Evolutionary conservation across 2,113 vertebrate species (phyloP), one percentile per base, ranked within the genome.

Genomic region (Rhombomys opimus): DNA sequence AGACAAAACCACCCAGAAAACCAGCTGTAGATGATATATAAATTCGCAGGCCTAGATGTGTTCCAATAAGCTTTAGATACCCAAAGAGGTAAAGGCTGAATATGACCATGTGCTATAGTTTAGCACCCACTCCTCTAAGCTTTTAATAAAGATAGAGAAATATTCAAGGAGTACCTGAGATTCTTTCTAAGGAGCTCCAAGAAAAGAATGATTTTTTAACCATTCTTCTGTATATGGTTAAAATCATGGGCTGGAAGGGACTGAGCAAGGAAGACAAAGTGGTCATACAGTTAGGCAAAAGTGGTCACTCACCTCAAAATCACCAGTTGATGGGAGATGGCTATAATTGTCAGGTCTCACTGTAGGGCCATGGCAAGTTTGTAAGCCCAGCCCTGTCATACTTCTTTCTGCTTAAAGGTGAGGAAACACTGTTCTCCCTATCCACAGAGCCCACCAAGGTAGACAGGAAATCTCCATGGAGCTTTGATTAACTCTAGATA

Each of bases 41-140:
- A 91, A 50, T 1, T 23, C 20, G 41, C 32, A 35, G 50, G 63
- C 14, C 9, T 70, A 93, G 75, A 88, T 59, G 7, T 32, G 10
- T 84, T 38, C 91, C 86, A 76, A 81, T 32, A 59, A 95, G 46
- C 35, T 80, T 72, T 23, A 82, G 41, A 91, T 77, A 65, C 65
- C 73, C 32, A 87, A 86, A 52, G 52, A 90, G 70, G 81, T 87
- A 82, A 32, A 52, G 35, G 12, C 59, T 50, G 65, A 80, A 57
- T 75, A n/a, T 50, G 65, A n/a, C 70, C 14, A 0, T 38, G 14
- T 27, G 23, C 75, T 73, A 2, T 2, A n/a, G 23, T 52, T 90
- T 75, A 50, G 38, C 12, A 32, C 46, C 18, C 32, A 8, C 35
- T 57, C 23, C 15, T 73, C 41, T 76, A 32, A 92, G 27, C n/a